These are phyloP conservation scores for Leptopterna dolabrata DNA, from an alignment of 2,888 invertebrate genomes.

Conservation along the genomic window DNA sequence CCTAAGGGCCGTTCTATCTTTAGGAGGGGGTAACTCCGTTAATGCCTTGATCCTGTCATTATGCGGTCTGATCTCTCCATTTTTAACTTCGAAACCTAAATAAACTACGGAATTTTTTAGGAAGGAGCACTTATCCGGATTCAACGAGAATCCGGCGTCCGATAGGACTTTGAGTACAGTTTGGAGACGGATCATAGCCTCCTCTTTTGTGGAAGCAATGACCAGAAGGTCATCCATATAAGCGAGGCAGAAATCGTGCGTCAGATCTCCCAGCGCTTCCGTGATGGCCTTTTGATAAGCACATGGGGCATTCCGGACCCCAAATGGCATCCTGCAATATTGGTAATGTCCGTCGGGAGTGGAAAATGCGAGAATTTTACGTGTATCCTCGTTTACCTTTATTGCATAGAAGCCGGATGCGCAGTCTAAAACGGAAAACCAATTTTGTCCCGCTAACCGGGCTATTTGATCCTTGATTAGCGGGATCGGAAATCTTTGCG, in stretches of 20 bases:
- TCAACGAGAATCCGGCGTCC: background rate
- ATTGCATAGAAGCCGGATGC: too few species aligned
- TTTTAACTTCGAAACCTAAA: background rate
- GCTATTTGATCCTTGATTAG: too few species aligned
- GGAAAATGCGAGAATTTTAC: too few species aligned
- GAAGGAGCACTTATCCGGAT: background rate
- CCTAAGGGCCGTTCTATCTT: too few species aligned
- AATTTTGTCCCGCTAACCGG: too few species aligned
- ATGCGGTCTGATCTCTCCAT: background rate
- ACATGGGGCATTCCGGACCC: background rate
- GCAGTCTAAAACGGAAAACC: too few species aligned
- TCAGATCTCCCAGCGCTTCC: background rate
- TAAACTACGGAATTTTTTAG: background rate
- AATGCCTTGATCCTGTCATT: background rate
- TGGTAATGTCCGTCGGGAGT: too few species aligned
- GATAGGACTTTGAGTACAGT: background rate
- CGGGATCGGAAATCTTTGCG: too few species aligned
- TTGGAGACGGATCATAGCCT: background rate
- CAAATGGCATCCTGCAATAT: background rate
- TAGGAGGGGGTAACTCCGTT: background rate
- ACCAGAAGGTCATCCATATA: background rate
- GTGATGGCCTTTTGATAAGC: background rate
- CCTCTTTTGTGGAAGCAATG: background rate
- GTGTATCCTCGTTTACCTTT: too few species aligned
- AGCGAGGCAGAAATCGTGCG: background rate